Percentiles rank a stretch among this genome's conserved stretches.
Evolutionary conservation across 2,888 invertebrate genomes (phyloP).

Genomic region (Sinopyrophorus schimmeli): DNA sequence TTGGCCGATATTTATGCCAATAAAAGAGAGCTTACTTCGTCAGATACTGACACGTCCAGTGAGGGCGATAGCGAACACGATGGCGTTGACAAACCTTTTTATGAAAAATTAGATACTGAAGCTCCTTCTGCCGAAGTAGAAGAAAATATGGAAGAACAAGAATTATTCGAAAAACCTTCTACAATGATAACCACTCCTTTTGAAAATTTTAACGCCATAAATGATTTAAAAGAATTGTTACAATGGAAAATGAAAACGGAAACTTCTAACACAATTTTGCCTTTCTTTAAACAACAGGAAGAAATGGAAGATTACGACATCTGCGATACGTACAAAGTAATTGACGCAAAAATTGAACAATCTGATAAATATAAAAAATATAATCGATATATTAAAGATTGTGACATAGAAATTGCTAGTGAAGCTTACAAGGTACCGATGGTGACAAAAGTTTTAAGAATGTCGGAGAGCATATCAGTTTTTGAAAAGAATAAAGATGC

Average conservation of each 20-base stretch:
- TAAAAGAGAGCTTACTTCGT: background rate
- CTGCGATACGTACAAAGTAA: constrained; percentile 7
- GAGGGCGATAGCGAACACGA: constrained; percentile 11
- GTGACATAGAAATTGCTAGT: constrained; percentile 23
- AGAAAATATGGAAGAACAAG: too few species aligned
- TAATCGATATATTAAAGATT: constrained; percentile 34
- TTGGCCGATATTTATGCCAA: constrained; percentile 8
- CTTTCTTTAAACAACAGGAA: constrained; percentile 7
- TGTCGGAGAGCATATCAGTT: constrained; percentile 5
- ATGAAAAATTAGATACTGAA: constrained; percentile 30
- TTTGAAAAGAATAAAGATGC: constrained; percentile 7
- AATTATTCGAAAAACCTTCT: too few species aligned
- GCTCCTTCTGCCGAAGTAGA: too few species aligned
- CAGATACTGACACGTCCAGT: constrained; percentile 8
- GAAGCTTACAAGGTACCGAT: too few species aligned
- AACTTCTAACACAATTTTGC: constrained; percentile 39
- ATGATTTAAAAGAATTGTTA: too few species aligned
- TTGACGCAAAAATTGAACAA: constrained; percentile 21
- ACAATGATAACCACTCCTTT: too few species aligned
- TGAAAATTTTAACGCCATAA: too few species aligned
- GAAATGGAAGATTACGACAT: constrained; percentile 4
- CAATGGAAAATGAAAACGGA: constrained; percentile 41
- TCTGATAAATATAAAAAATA: constrained; percentile 29
- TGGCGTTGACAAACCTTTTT: constrained; percentile 35
- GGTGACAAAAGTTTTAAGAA: too few species aligned